phyloP scores from a whole-genome alignment of 2,888 invertebrate genomes.

The Cephus nigrinus region DNA sequence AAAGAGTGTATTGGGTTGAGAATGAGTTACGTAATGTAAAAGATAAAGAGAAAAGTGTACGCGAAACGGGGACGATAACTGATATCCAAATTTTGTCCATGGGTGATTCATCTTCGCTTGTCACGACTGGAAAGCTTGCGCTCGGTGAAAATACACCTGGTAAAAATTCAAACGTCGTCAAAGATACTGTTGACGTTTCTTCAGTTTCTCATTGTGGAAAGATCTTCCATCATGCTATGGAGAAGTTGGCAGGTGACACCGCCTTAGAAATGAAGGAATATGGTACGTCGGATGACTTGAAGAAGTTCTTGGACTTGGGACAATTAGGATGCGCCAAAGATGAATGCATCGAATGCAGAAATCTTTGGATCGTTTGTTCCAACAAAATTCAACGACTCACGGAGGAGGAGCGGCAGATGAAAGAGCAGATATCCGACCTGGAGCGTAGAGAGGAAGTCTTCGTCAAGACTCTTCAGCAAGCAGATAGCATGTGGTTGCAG shows the following conservation, averaged over 20 bases:
- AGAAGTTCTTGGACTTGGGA: slow-evolving; percentile 73
- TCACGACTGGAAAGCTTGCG: neutral
- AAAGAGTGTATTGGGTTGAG: slow-evolving; percentile 47
- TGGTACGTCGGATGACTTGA: slow-evolving; percentile 64
- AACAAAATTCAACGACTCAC: slow-evolving; percentile 51
- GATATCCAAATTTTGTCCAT: slow-evolving; percentile 14
- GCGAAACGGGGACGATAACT: slow-evolving; percentile 17
- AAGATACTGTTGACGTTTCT: neutral
- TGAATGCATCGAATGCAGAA: slow-evolving; percentile 70
- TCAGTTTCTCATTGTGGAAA: slow-evolving; percentile 19
- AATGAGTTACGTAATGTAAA: slow-evolving; percentile 37
- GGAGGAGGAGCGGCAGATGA: slow-evolving; percentile 28
- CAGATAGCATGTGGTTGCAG: slow-evolving; percentile 42
- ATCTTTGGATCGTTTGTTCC: slow-evolving; percentile 68
- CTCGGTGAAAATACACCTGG: neutral
- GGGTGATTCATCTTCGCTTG: neutral
- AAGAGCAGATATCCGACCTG: slow-evolving; percentile 37
- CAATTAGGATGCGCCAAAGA: slow-evolving; percentile 72
- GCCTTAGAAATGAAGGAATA: neutral
- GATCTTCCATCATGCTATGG: slow-evolving; percentile 12
- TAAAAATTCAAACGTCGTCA: neutral
- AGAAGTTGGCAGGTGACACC: neutral
- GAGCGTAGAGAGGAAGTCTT: slow-evolving; percentile 42
- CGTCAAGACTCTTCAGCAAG: slow-evolving; percentile 40
- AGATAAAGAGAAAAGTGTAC: slow-evolving; percentile 10